Percentiles rank a stretch among this genome's conserved stretches.
Conservation (phyloP, 1,140 invertebrate species). For the Choristoneura fumiferana region DNA sequence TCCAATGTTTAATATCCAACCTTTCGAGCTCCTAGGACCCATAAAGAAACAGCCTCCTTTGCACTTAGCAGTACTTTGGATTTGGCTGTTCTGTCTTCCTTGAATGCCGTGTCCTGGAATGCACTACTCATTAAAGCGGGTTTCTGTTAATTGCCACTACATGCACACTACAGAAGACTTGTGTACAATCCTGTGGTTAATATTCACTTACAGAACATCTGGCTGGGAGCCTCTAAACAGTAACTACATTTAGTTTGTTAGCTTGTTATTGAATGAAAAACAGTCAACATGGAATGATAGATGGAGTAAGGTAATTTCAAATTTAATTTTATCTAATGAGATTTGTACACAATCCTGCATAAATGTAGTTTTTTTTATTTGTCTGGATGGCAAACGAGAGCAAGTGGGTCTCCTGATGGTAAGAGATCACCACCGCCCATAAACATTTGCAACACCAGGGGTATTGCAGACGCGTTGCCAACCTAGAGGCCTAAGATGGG, state of each 20-base stretch:
- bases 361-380: no score
- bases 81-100: constrained; percentile 81
- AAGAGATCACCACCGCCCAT: no score
- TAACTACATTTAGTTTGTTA: neutral
- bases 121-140: constrained; percentile 72
- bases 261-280: no score
- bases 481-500: no score
- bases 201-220: constrained; percentile 20
- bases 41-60: constrained; percentile 93
- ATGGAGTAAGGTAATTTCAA: no score
- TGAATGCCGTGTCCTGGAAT: constrained; percentile 85
- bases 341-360: no score
- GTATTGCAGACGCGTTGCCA: no score
- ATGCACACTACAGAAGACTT: constrained; percentile 41
- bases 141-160: constrained; percentile 67
- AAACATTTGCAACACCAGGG: no score
- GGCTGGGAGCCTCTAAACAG: constrained; percentile 15
- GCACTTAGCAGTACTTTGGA: constrained; percentile 90
- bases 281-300: no score
- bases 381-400: no score
- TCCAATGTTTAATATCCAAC: constrained; percentile 79
- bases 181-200: constrained; percentile 37
- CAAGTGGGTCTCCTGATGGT: no score
- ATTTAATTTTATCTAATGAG: no score
- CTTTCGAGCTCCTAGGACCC: constrained; percentile 93